Base-by-base conservation (phyloP, 2,888 invertebrate genomes). In the Geophilus truncorum region DNA sequence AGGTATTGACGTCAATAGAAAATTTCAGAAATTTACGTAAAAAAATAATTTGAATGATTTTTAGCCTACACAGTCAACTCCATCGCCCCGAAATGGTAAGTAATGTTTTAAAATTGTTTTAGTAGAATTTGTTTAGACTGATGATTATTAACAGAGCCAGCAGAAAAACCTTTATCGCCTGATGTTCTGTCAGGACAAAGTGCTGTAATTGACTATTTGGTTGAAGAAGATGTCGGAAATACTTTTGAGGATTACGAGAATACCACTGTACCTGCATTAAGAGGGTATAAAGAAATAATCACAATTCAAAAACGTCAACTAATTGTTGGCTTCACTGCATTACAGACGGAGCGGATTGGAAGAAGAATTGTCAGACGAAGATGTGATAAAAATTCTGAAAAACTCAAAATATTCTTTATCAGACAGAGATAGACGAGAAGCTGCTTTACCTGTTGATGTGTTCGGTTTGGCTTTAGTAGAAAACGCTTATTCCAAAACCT, bases 401-500 rank as follows among this genome's bases (percentile, higher is more conserved):
- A 85, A 86, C 12, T 86, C 34, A 21, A 32, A 87, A 82, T 85
- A 80, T 9, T 82, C 85, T 34, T 84, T 88, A 86, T 85, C 85
- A 18, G 87, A 88, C 81, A 86, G 86, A 82, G 88, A 88, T 80
- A 84, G 86, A 83, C 83, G 86, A 57, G 89, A 96, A 87, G 97
- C 97, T 0, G 94, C 95, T 0, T 87, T 95, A 81, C 95, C 96
- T 0, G 95, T 97, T 85, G 90, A 96, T 80, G 94, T 97, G 62
- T 97, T 97, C 88, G 97, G 96, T 81, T 92, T 92, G 87, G 93
- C 94, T 79, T 87, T 97, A 88, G 97, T 94, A 87, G 95, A 96
- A 87, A 93, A 94, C 85, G 94, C 95, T 87, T 95, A 94, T 87
- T 94, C 95, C 5, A 94, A 95, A 85, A 94, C 94, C 86, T 96